A percentile compares a stretch with the other conserved stretches of the same genome.
Conservation (phyloP, 2,888 invertebrate species). For the Allophyes oxyacanthae region DNA sequence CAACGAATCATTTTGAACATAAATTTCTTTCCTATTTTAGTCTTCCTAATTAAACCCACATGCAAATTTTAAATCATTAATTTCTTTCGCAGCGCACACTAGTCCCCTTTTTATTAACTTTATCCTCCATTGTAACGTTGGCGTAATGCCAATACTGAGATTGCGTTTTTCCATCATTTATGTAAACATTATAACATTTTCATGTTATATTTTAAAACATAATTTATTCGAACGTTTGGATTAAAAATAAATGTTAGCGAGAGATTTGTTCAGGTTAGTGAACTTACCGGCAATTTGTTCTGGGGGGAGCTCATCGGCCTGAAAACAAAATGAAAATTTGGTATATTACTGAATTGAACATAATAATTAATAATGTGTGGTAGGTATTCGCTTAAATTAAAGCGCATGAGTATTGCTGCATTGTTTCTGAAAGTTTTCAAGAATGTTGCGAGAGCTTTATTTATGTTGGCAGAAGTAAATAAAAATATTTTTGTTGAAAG, state of each 20-base stretch:
- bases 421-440: conserved; percentile 18
- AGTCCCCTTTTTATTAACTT: conserved; percentile 75
- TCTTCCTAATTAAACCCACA: conserved; percentile 72
- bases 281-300: conserved; percentile 97
- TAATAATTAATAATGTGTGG: neutral
- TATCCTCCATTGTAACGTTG: conserved; percentile 74
- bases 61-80: conserved; percentile 70
- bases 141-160: conserved; percentile 71
- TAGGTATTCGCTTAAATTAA: conserved; percentile 1
- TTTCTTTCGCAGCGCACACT: conserved; percentile 67
- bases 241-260: conserved; percentile 56
- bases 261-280: conserved; percentile 54
- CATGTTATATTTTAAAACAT: conserved; percentile 53
- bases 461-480: conserved; percentile 41
- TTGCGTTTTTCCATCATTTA: conserved; percentile 70
- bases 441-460: conserved; percentile 28
- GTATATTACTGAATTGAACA: conserved; percentile 47
- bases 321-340: conserved; percentile 71
- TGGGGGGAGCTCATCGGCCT: conserved; percentile 97
- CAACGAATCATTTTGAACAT: neutral
- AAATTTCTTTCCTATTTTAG: conserved; percentile 12
- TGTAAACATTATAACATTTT: conserved; percentile 67
- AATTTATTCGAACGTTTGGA: conserved; percentile 42
- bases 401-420: conserved; percentile 17
- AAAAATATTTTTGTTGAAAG: conserved; percentile 37